A percentile compares a stretch with the other conserved stretches of the same genome.
Conservation (phyloP, 2,113 vertebrate species). For the Eulemur macaco region DNA sequence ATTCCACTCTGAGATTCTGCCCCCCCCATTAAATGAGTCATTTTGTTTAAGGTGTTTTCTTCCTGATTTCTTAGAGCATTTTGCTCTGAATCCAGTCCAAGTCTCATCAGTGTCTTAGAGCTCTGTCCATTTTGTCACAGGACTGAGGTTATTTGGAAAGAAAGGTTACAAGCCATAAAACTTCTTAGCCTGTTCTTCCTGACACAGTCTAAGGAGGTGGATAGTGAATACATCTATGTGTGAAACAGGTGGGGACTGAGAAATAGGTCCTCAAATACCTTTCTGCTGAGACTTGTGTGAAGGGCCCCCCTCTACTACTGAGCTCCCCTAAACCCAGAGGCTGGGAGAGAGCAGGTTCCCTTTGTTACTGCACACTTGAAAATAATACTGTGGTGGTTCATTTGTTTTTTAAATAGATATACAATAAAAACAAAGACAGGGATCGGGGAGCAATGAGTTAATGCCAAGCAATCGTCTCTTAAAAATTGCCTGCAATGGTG, state of each 20-base stretch:
- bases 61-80: neutral
- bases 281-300: slow-evolving; percentile 1
- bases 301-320: neutral
- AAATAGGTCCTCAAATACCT: neutral
- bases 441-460: neutral
- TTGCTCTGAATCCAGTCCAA: neutral
- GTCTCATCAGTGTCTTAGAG: neutral
- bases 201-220: neutral
- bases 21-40: neutral
- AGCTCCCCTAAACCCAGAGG: neutral
- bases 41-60: neutral
- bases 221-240: neutral
- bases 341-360: neutral
- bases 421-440: neutral
- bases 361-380: neutral
- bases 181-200: neutral
- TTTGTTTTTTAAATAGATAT: neutral
- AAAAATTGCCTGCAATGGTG: neutral
- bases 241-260: neutral
- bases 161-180: neutral
- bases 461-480: neutral
- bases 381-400: neutral
- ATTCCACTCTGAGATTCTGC: neutral
- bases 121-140: neutral
- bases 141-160: neutral